Evolutionary conservation across 2,113 vertebrate species (phyloP).

Genomic region (Nesogale talazaci): DNA sequence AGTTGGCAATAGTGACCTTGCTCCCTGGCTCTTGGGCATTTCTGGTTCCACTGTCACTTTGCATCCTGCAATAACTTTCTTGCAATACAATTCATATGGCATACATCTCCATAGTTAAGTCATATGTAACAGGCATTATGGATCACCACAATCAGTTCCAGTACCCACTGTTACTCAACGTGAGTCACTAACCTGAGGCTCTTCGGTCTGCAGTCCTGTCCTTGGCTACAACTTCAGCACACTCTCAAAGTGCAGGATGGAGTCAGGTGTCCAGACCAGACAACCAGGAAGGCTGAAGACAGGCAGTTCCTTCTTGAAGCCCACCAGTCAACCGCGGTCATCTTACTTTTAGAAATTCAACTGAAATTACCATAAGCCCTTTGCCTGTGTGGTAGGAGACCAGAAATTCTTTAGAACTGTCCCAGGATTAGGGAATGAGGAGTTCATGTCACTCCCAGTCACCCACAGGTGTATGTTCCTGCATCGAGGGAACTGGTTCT

Average conservation of each 20-base stretch:
- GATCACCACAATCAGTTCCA: no score
- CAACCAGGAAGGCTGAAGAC: slow-evolving; percentile 36
- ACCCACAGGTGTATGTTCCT: not conserved
- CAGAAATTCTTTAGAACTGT: not conserved
- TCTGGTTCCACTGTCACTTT: not conserved
- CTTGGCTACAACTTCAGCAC: not conserved
- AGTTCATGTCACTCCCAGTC: not conserved
- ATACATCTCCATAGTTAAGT: no score
- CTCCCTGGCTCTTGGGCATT: not conserved
- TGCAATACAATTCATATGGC: no score
- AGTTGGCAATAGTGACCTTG: not conserved
- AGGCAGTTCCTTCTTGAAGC: slow-evolving; percentile 23
- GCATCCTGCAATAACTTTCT: no score
- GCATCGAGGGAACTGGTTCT: not conserved
- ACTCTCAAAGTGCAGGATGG: no score
- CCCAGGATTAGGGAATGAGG: not conserved
- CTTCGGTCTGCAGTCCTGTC: not conserved
- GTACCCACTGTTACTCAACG: no score
- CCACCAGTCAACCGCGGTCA: slow-evolving; percentile 52
- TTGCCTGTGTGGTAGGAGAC: not conserved
- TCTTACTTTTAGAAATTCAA: slow-evolving; percentile 57
- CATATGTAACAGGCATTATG: no score
- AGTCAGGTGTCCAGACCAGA: slow-evolving; percentile 23
- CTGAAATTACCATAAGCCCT: slow-evolving; percentile 13
- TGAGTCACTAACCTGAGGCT: no score